phyloP scores from a whole-genome alignment of 2,888 invertebrate genomes.

The Disparrhopalites patrizii region DNA sequence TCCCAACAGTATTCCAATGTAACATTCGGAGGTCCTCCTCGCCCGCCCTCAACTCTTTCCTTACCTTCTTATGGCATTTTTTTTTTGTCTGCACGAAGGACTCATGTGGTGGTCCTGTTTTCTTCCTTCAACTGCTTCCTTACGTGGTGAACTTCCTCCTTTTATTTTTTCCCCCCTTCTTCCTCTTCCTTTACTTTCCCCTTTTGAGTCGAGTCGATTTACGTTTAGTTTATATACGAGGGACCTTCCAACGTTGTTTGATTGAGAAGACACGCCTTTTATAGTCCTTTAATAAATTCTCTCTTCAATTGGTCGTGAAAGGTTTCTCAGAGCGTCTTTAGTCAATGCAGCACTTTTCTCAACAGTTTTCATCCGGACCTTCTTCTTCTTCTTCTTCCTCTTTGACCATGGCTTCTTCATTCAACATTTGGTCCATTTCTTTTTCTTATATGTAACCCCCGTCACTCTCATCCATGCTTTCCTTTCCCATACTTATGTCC shows the following conservation, averaged over 20 bases:
- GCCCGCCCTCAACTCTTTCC: background rate
- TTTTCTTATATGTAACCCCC: no score
- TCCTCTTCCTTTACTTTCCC: background rate
- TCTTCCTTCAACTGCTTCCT: background rate
- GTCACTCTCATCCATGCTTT: no score
- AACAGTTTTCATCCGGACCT: slow-evolving; percentile 7
- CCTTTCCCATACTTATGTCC: no score
- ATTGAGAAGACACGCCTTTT: slow-evolving; percentile 26
- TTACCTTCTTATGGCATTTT: background rate
- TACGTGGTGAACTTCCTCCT: background rate
- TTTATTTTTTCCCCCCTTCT: background rate
- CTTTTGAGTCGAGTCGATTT: background rate
- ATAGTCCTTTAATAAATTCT: slow-evolving; percentile 27
- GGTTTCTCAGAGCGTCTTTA: slow-evolving; percentile 17
- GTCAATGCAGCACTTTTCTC: slow-evolving; percentile 26
- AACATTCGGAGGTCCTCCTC: background rate
- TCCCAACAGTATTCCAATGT: background rate
- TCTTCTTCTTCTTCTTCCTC: background rate
- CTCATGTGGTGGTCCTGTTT: no score
- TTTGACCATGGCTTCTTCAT: no score
- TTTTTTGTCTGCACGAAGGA: background rate
- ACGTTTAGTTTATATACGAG: slow-evolving; percentile 1
- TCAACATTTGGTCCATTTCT: no score
- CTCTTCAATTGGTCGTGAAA: slow-evolving; percentile 24
- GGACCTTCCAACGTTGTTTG: slow-evolving; percentile 10